phyloP scores from a whole-genome alignment of 2,113 vertebrate species.

The Clupea harengus region DNA sequence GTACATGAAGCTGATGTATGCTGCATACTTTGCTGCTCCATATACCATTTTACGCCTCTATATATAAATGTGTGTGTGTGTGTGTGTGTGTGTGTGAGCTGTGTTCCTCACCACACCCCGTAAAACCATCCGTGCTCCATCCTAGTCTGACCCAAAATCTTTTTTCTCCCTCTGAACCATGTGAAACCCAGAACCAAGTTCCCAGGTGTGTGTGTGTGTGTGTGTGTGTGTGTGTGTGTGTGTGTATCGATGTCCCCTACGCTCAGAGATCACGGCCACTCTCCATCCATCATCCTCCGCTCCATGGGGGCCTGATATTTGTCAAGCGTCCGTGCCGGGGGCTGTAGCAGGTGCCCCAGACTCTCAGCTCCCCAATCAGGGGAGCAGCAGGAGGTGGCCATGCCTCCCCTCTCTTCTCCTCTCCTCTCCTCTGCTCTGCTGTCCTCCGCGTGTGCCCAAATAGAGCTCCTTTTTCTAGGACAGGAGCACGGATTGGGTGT shows the following conservation, averaged over 20 bases:
- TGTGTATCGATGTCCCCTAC: not conserved
- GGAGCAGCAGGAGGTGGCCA: too few relatives aligned
- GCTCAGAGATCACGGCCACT: not conserved
- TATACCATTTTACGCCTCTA: too few relatives aligned
- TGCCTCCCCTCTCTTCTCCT: too few relatives aligned
- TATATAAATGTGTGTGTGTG: not conserved
- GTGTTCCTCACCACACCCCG: not conserved
- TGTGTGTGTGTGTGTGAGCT: not conserved
- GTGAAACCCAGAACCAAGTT: not conserved
- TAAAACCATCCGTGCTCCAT: not conserved
- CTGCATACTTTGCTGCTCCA: too few relatives aligned
- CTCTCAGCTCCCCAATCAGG: not conserved
- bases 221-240: slow-evolving; percentile 1
- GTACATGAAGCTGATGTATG: too few relatives aligned
- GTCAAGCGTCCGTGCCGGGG: not conserved
- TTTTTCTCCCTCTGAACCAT: not conserved
- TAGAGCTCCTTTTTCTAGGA: not conserved
- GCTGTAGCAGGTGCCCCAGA: not conserved
- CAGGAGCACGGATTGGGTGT: not conserved
- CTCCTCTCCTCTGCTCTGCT: not conserved
- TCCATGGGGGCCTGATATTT: not conserved
- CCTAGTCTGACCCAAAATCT: not conserved
- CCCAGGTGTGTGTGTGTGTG: slow-evolving; percentile 7
- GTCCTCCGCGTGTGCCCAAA: not conserved
- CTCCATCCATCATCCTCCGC: not conserved